A percentile compares a stretch with the other conserved stretches of the same genome.
phyloP scores from a whole-genome alignment of 2,797 vertebrate genomes.

The Halcyon smyrnensis region DNA sequence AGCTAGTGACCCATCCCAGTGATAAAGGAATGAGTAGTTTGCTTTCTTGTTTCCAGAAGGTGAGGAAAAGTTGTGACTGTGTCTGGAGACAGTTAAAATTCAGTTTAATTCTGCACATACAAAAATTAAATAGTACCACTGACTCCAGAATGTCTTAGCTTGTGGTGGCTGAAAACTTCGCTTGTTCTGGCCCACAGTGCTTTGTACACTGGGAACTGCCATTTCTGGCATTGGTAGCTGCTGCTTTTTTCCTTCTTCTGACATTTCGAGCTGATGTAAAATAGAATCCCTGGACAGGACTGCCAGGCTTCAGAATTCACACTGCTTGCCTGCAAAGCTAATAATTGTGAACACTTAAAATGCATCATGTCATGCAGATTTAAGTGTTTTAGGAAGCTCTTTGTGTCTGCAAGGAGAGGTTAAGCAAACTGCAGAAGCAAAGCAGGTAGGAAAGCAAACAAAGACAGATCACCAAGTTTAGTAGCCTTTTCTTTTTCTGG shows the following conservation, averaged over 20 bases:
- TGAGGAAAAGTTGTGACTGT: neutral
- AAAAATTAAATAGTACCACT: neutral
- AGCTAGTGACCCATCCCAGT: neutral
- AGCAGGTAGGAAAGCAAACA: neutral
- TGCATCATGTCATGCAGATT: neutral
- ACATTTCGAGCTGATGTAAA: neutral
- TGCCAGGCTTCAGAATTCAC: neutral
- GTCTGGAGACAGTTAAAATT: neutral
- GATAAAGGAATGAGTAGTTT: neutral
- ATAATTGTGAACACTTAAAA: neutral
- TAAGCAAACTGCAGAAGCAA: neutral
- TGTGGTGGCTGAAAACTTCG: neutral
- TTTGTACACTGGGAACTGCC: neutral
- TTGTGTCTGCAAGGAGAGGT: neutral
- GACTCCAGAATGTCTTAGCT: neutral
- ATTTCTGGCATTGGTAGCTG: neutral
- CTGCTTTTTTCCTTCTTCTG: conserved; percentile 1
- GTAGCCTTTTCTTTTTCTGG: neutral
- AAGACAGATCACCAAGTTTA: neutral
- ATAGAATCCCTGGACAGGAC: neutral
- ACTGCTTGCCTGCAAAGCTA: neutral
- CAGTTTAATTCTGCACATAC: neutral
- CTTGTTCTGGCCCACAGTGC: neutral
- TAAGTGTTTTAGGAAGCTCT: neutral
- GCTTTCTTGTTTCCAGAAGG: neutral